A percentile compares a stretch with the other conserved stretches of the same genome.
phyloP scores from a whole-genome alignment of 2,113 vertebrate species.

The Sylvia atricapilla region DNA sequence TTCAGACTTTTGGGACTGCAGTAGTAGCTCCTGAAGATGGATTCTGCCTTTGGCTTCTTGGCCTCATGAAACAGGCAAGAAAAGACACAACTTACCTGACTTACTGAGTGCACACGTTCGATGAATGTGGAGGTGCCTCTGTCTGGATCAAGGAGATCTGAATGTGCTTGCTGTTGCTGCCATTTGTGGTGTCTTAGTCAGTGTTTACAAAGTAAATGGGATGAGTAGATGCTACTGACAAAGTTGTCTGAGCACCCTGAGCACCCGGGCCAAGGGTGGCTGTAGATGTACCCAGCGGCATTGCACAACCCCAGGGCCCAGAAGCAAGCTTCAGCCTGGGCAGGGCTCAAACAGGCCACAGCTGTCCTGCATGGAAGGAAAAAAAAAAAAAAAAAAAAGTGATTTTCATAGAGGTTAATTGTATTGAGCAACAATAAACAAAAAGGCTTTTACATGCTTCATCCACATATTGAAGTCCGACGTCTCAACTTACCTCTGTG shows the following conservation, averaged over 20 bases:
- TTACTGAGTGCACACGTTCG: accelerated
- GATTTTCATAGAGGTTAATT: neutral
- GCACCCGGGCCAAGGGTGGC: neutral
- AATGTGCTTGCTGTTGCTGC: neutral
- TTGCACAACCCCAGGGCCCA: neutral
- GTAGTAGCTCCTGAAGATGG: neutral
- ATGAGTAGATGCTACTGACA: neutral
- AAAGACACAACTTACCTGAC: neutral
- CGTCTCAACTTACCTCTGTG: neutral
- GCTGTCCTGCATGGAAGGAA: neutral
- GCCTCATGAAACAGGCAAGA: neutral
- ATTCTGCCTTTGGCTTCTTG: neutral
- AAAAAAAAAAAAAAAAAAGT: neutral
- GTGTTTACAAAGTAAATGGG: neutral
- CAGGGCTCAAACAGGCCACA: neutral
- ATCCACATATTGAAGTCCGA: neutral
- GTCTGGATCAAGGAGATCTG: neutral
- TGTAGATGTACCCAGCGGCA: accelerated
- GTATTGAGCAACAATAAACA: neutral
- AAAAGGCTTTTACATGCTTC: neutral
- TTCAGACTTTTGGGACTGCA: neutral
- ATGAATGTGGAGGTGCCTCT: neutral
- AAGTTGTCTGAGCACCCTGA: neutral
- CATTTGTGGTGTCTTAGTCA: neutral
- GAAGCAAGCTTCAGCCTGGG: neutral